Percentiles rank a stretch among this genome's conserved stretches.
Conservation (phyloP, 1,140 invertebrate species). For the Papilio aristodemus region DNA sequence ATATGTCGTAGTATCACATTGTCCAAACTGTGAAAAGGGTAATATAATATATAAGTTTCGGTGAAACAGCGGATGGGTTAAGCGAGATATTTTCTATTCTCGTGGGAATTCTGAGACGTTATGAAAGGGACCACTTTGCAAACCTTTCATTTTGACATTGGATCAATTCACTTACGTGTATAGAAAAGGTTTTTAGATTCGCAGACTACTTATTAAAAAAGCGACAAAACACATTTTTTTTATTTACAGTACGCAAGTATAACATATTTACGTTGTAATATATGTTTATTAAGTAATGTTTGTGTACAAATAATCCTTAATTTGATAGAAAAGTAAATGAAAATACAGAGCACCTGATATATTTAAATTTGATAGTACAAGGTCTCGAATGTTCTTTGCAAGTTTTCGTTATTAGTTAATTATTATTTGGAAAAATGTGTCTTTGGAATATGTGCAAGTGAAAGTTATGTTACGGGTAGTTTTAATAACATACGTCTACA, state of each 20-base stretch:
- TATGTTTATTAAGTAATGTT: no score
- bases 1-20: background rate
- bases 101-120: constrained; percentile 11
- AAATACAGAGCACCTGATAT: background rate
- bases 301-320: no score
- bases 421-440: no score
- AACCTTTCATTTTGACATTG: background rate
- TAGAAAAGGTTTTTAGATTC: background rate
- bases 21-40: constrained; percentile 8
- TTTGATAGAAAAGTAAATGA: no score
- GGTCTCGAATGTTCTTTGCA: no score
- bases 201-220: background rate
- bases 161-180: background rate
- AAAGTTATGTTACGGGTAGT: no score
- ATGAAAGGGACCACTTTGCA: constrained; percentile 9
- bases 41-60: background rate
- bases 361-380: no score
- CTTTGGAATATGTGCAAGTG: no score
- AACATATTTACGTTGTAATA: no score
- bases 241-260: no score
- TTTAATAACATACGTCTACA: no score
- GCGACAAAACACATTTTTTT: background rate
- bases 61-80: constrained; percentile 2
- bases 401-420: no score
- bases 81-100: constrained; percentile 11